phyloP scores from a whole-genome alignment of 2,113 vertebrate species.

The Nothocercus julius region DNA sequence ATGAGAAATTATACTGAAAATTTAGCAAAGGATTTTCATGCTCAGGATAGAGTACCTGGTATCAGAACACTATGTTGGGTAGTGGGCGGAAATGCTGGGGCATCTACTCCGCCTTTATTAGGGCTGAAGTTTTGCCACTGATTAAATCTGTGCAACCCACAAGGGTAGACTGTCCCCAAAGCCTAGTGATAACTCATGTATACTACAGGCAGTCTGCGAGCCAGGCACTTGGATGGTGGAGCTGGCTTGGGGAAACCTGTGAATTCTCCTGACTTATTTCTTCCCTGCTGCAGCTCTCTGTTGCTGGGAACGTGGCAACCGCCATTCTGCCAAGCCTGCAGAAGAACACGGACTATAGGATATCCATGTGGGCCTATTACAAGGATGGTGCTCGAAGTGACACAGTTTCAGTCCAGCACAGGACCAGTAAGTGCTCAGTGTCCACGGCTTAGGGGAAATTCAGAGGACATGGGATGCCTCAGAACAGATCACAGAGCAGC shows the following conservation, averaged over 20 bases:
- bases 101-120: neutral
- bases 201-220: neutral
- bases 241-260: neutral
- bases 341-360: conserved; percentile 87
- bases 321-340: conserved; percentile 84
- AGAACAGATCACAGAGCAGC: neutral
- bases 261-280: neutral
- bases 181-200: neutral
- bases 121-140: neutral
- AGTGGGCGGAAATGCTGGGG: neutral
- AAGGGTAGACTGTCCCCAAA: neutral
- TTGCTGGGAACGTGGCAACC: conserved; percentile 79
- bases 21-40: neutral
- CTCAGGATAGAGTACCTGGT: neutral
- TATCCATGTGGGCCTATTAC: conserved; percentile 91
- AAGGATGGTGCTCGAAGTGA: conserved; percentile 89
- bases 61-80: neutral
- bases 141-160: neutral
- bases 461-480: neutral
- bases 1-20: neutral
- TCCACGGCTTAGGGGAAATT: neutral
- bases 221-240: neutral
- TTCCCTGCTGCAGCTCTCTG: conserved; percentile 77
- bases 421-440: conserved; percentile 78
- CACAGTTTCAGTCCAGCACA: conserved; percentile 85